These are phyloP conservation scores for Tauraco hartlaubi DNA, from an alignment of 2,797 vertebrate species.

Conservation along the genomic window DNA sequence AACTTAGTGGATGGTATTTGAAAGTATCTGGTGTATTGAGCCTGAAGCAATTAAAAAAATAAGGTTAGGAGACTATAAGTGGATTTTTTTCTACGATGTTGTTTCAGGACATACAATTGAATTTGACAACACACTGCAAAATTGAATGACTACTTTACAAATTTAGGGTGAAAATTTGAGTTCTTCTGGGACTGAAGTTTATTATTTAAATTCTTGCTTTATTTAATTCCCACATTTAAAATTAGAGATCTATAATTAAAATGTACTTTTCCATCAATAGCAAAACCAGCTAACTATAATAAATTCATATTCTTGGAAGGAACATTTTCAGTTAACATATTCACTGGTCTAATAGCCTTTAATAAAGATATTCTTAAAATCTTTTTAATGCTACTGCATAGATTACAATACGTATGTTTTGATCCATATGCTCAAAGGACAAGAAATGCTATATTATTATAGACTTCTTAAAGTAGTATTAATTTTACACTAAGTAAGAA, in stretches of 20 bases:
- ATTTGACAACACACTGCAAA: background rate
- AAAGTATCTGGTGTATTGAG: background rate
- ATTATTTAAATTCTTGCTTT: background rate
- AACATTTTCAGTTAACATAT: background rate
- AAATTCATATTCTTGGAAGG: background rate
- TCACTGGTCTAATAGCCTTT: background rate
- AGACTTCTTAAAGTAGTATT: background rate
- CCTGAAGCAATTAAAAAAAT: constrained; percentile 18
- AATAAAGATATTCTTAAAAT: background rate
- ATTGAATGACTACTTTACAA: background rate
- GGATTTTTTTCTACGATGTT: background rate
- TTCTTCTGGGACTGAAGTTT: background rate
- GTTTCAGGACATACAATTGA: background rate
- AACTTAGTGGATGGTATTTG: background rate
- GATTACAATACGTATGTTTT: background rate
- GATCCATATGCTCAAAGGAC: background rate
- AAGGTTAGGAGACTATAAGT: background rate
- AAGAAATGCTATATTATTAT: background rate
- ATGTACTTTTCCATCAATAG: background rate
- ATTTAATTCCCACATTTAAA: background rate
- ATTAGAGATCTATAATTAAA: background rate
- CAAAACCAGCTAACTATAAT: background rate
- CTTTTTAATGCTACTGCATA: background rate
- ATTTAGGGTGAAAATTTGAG: background rate
- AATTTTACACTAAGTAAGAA: background rate